phyloP scores from a whole-genome alignment of 2,113 vertebrate species.

The Seriola quinqueradiata region DNA sequence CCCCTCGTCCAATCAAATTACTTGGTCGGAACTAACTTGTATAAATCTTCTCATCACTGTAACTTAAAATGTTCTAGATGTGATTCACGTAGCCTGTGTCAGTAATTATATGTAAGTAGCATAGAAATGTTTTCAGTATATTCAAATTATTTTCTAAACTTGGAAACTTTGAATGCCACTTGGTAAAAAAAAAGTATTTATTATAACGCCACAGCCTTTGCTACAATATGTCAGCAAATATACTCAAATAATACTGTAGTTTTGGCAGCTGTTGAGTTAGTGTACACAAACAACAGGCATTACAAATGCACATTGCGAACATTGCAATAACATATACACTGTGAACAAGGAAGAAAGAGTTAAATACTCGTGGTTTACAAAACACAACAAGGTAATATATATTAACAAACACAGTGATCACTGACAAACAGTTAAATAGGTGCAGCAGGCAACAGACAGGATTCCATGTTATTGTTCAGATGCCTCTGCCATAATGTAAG shows the following conservation, averaged over 20 bases:
- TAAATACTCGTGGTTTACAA: slow-evolving; percentile 46
- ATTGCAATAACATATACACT: slow-evolving; percentile 20
- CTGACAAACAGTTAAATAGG: slow-evolving; percentile 32
- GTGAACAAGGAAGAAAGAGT: slow-evolving; percentile 4
- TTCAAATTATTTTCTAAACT: slow-evolving; percentile 6
- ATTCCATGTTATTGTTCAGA: slow-evolving; percentile 28
- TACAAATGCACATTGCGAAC: slow-evolving; percentile 15
- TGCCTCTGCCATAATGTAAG: slow-evolving; percentile 12
- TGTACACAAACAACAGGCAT: slow-evolving; percentile 22
- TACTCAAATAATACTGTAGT: slow-evolving; percentile 30
- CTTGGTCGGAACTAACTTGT: too few species aligned
- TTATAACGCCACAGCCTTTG: slow-evolving; percentile 39
- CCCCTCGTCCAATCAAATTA: too few species aligned
- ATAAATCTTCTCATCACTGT: background rate
- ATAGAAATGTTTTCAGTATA: background rate
- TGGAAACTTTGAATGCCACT: background rate
- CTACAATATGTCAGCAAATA: slow-evolving; percentile 37
- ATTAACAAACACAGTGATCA: slow-evolving; percentile 32
- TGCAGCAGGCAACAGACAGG: slow-evolving; percentile 60
- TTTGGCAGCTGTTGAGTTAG: slow-evolving; percentile 35
- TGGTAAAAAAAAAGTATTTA: slow-evolving; percentile 47
- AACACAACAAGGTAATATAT: slow-evolving; percentile 21
- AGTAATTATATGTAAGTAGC: background rate
- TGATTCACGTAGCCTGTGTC: background rate
- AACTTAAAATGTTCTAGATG: background rate